A percentile compares a stretch with the other conserved stretches of the same genome.
These are phyloP conservation scores for Heterochromis multidens DNA, from an alignment of 2,113 vertebrate genomes.

Conservation along the genomic window DNA sequence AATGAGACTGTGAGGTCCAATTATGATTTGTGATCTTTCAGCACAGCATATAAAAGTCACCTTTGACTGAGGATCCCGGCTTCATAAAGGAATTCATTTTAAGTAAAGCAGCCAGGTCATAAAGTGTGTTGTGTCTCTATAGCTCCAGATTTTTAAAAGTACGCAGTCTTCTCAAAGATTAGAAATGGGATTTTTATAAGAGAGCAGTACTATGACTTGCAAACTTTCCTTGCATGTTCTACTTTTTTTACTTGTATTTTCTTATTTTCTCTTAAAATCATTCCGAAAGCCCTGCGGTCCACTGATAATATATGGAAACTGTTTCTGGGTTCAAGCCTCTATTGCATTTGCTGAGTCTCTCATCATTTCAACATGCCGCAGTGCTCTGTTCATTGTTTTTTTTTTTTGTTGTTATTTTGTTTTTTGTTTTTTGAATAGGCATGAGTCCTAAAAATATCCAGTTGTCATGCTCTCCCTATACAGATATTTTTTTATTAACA, in stretches of 20 bases:
- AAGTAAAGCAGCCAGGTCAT: neutral
- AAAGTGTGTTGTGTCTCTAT: neutral
- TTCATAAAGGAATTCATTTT: neutral
- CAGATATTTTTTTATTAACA: too few species aligned
- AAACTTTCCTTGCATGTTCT: neutral
- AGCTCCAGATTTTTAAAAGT: neutral
- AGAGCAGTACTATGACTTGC: neutral
- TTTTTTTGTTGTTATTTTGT: too few species aligned
- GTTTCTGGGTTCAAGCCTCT: neutral
- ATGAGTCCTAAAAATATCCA: too few species aligned
- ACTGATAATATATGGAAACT: accelerated
- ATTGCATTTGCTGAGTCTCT: neutral
- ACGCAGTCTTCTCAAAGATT: neutral
- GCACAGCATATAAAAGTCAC: constrained; percentile 41
- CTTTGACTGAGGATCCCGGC: constrained; percentile 29
- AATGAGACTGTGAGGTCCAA: constrained; percentile 74
- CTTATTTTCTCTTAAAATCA: neutral
- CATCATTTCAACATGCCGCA: neutral
- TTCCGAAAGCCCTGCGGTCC: neutral
- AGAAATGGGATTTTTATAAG: neutral
- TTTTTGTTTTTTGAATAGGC: too few species aligned
- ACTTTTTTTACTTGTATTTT: neutral
- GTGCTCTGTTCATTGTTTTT: neutral
- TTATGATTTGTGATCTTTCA: constrained; percentile 82
- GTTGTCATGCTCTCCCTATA: too few species aligned